Evolutionary conservation across 1,140 invertebrate genomes (phyloP), one percentile per base, ranked within the genome.

Genomic region (Scaptomyza graminum): DNA sequence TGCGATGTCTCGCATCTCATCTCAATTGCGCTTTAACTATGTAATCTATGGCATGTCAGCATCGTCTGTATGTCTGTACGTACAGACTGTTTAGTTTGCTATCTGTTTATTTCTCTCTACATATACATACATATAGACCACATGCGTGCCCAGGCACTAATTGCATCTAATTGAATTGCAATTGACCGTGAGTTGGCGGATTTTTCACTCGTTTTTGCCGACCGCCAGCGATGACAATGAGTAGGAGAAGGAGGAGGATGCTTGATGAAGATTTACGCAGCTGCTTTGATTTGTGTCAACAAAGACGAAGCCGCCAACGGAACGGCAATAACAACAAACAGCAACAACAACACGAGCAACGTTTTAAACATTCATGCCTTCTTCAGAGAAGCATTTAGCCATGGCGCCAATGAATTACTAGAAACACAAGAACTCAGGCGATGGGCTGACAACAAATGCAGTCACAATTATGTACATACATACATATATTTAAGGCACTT

Each of bases 161-260:
- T 87, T 87, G 82, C 82, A 75, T 88, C 82, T 88, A 87, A 87
- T 88, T 87, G 83, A 87, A 87, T 87, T 87, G 82, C 83, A 87
- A 87, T 87, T 87, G 82, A 87, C 82, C 82, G 75, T 87, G 83
- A 87, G 82, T 83, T 87, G 83, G 82, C 82, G 83, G 82, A 88
- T 87, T 87, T 83, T 79, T 82, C 83, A 82, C 61, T 88, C 72
- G 67, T 71, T 73, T 76, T 83, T 79, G 68, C 66, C 77, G 60
- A 66, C 62, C 67, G 49, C 37, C 64, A 50, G 25, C 66, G 28
- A 25, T 39, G 70, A 25, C 44, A 62, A 28, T 34, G 52, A 25
- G 50, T 6, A 28, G 28, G 18, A 22, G 1, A 28, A 34, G 7
- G 31, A 9, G 31, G 7, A 34, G 7, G 39, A 46, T 57, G 60